Conservation (phyloP, 1,140 invertebrate genomes). For the Micrasema minimum region DNA sequence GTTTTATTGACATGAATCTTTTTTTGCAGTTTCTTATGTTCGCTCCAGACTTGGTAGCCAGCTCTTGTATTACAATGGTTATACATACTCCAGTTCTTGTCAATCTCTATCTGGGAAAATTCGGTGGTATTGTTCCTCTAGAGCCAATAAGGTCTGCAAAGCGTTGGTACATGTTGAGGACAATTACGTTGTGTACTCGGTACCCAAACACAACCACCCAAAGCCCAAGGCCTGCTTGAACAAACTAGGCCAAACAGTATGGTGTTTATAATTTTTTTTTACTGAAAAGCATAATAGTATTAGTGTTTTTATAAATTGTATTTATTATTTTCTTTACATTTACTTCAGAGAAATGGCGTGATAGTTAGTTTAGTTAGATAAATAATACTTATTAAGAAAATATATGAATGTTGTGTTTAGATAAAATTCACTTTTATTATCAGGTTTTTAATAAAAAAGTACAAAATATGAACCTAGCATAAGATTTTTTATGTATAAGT, state of each 20-base stretch:
- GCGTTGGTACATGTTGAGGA: conserved; percentile 52
- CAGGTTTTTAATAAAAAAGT: too few relatives aligned
- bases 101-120: conserved; percentile 26
- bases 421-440: too few relatives aligned
- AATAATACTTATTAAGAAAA: too few relatives aligned
- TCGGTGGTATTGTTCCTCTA: conserved; percentile 58
- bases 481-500: too few relatives aligned
- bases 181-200: conserved; percentile 20
- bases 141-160: conserved; percentile 56
- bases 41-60: conserved; percentile 26
- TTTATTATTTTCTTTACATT: too few relatives aligned
- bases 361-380: too few relatives aligned
- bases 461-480: too few relatives aligned
- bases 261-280: conserved; percentile 13
- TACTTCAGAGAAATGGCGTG: too few relatives aligned
- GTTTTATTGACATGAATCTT: background rate
- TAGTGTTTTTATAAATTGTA: too few relatives aligned
- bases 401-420: too few relatives aligned
- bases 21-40: conserved; percentile 9
- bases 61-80: conserved; percentile 21
- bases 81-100: conserved; percentile 32
- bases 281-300: too few relatives aligned
- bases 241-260: background rate
- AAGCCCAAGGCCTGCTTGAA: conserved; percentile 2
- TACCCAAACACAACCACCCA: conserved; percentile 27